phyloP scores from a whole-genome alignment of 2,888 invertebrate genomes.

The Capitulum mitella region DNA sequence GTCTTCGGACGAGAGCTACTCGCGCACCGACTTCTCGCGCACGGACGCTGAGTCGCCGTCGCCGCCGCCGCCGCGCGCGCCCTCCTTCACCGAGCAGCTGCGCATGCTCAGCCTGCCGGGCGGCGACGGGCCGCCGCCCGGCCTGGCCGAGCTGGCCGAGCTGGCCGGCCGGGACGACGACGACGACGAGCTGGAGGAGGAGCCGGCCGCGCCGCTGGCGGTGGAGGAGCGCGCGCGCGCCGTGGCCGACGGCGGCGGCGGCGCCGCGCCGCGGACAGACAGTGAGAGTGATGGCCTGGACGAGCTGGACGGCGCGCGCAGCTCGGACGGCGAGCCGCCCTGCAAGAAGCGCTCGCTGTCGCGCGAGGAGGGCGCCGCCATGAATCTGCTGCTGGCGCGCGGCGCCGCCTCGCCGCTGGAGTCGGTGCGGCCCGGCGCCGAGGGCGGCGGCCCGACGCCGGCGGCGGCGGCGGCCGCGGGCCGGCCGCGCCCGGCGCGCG shows the following conservation, averaged over 20 bases:
- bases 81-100: constrained; percentile 49
- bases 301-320: constrained; percentile 43
- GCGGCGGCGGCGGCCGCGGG: neutral
- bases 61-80: constrained; percentile 35
- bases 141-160: neutral
- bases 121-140: constrained; percentile 52
- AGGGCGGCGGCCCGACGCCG: constrained; percentile 39
- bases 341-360: constrained; percentile 25
- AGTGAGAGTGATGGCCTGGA: constrained; percentile 37
- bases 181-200: neutral
- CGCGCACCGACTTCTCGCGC: constrained; percentile 48
- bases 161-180: constrained; percentile 29
- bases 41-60: constrained; percentile 62
- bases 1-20: constrained; percentile 77
- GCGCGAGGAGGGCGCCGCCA: constrained; percentile 21
- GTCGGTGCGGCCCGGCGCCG: constrained; percentile 53
- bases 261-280: constrained; percentile 32
- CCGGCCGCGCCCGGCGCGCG: neutral
- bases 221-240: neutral
- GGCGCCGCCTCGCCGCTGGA: neutral
- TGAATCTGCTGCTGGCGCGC: neutral
- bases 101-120: constrained; percentile 79
- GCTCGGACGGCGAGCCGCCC: constrained; percentile 44
- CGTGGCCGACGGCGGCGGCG: neutral
- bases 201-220: neutral